Conservation (phyloP, 2,113 vertebrate genomes). For the Heliornis fulica region DNA sequence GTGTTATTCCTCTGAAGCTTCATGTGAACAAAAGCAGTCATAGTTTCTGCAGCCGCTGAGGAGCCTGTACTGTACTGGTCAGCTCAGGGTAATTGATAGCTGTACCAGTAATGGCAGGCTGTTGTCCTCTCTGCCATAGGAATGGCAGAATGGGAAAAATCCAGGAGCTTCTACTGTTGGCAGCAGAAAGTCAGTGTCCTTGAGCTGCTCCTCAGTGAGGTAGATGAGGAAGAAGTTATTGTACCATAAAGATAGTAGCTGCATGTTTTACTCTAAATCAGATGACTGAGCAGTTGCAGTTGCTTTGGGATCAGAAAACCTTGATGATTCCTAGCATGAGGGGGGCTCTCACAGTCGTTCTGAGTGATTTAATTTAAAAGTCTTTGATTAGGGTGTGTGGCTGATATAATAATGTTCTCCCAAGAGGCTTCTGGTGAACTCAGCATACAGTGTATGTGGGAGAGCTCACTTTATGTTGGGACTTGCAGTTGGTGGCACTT, state of each 20-base stretch:
- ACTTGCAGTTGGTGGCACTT: neutral
- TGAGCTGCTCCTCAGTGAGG: neutral
- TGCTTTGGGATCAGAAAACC: neutral
- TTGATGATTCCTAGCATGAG: neutral
- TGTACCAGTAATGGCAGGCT: neutral
- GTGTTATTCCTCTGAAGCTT: neutral
- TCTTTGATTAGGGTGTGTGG: neutral
- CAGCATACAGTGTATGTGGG: rapidly evolving
- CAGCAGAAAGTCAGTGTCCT: neutral
- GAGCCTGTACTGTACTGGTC: neutral
- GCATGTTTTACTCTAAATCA: neutral
- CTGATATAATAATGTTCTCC: neutral
- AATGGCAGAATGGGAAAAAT: neutral
- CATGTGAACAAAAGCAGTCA: neutral
- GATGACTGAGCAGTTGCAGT: neutral
- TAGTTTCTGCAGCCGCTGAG: neutral
- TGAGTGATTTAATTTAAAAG: neutral
- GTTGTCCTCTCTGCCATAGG: neutral
- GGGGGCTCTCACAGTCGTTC: neutral
- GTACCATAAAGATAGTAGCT: neutral
- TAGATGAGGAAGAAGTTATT: neutral
- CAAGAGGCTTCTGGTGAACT: neutral
- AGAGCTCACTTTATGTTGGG: neutral
- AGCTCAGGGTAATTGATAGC: neutral
- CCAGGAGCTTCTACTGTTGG: neutral